These are phyloP conservation scores for Colaptes auratus DNA, from an alignment of 2,113 vertebrate genomes.

Conservation along the genomic window DNA sequence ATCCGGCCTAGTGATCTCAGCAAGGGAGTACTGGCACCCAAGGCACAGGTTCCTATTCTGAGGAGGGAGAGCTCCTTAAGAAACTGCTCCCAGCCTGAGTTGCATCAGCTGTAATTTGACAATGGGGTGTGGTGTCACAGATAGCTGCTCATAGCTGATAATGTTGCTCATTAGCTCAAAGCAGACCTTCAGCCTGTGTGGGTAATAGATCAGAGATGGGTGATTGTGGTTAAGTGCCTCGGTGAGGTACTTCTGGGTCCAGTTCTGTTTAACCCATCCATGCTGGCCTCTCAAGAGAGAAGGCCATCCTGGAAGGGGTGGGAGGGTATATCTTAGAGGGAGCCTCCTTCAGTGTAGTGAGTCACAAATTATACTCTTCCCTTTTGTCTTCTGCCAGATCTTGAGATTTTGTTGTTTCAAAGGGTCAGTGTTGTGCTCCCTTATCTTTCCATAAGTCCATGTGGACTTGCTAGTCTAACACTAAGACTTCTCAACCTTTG, in stretches of 20 bases:
- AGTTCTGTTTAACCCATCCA: not conserved
- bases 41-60: accelerated
- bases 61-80: not conserved
- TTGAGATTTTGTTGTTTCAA: not conserved
- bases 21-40: accelerated
- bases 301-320: not conserved
- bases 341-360: not conserved
- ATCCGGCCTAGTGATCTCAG: accelerated
- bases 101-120: slow-evolving; percentile 16
- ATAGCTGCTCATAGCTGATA: not conserved
- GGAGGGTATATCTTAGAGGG: not conserved
- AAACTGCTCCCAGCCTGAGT: not conserved
- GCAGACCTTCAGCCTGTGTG: not conserved
- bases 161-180: not conserved
- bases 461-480: not conserved
- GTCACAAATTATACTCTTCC: not conserved
- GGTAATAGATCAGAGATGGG: not conserved
- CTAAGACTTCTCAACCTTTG: not conserved
- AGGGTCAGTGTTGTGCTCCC: not conserved
- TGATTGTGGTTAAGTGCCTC: accelerated
- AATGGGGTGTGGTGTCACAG: not conserved
- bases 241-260: not conserved
- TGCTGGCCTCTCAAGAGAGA: not conserved
- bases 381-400: not conserved
- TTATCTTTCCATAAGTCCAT: not conserved